Percentiles rank a stretch among this genome's conserved stretches.
Evolutionary conservation across 2,888 invertebrate species (phyloP).

Genomic region (Erebia palarica): DNA sequence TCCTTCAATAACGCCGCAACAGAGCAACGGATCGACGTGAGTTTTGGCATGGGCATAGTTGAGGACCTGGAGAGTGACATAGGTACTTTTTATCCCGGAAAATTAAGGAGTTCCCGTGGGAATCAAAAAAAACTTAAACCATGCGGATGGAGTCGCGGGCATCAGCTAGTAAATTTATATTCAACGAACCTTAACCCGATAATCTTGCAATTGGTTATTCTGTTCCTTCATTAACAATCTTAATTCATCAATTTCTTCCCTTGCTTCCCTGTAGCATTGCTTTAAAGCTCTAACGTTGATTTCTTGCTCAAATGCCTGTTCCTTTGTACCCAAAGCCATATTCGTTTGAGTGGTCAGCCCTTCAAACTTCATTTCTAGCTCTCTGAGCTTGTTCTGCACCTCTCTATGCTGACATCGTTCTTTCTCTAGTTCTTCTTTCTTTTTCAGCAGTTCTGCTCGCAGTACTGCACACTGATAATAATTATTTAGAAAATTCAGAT

Average conservation of each 20-base stretch:
- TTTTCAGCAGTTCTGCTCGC: constrained; percentile 63
- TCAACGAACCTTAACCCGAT: constrained; percentile 82
- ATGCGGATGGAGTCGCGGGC: too few species aligned
- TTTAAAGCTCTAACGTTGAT: constrained; percentile 67
- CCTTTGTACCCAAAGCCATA: constrained; percentile 79
- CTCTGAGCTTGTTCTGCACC: constrained; percentile 63
- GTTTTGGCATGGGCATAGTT: too few species aligned
- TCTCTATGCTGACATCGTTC: constrained; percentile 83
- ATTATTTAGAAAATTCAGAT: neutral
- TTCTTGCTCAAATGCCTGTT: constrained; percentile 84
- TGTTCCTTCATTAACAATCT: constrained; percentile 85
- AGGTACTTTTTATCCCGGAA: too few species aligned
- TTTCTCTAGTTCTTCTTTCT: constrained; percentile 82
- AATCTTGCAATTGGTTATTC: constrained; percentile 85
- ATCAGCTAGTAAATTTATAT: too few species aligned
- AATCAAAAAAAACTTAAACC: too few species aligned
- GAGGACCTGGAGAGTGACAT: too few species aligned
- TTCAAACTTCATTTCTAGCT: constrained; percentile 66
- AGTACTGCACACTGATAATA: constrained; percentile 66
- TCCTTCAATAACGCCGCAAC: too few species aligned
- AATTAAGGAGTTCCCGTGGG: too few species aligned
- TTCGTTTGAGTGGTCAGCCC: constrained; percentile 66
- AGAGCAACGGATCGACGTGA: too few species aligned
- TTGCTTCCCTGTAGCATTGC: constrained; percentile 84
- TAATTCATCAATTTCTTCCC: constrained; percentile 82